Evolutionary conservation across 2,888 invertebrate genomes (phyloP).

Genomic region (Drosophila mettleri): DNA sequence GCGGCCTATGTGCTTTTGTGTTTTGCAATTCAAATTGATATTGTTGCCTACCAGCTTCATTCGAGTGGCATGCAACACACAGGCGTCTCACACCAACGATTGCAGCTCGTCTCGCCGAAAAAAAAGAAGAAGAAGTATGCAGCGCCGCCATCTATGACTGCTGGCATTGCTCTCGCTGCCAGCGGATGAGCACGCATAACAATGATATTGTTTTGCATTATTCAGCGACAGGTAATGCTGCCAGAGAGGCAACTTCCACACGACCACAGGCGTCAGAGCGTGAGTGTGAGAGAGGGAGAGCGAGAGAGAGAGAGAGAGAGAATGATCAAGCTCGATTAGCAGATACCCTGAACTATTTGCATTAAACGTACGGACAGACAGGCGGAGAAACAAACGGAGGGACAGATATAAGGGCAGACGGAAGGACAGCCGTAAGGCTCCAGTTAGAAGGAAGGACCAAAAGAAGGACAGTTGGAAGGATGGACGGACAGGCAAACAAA

Average conservation of each 20-base stretch:
- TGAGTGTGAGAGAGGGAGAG: neutral
- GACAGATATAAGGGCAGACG: no score
- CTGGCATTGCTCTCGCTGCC: neutral
- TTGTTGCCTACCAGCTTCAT: conserved; percentile 3
- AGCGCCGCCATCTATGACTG: neutral
- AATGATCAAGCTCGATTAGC: neutral
- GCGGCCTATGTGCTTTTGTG: conserved; percentile 1
- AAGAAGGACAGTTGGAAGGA: neutral
- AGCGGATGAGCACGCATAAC: conserved; percentile 5
- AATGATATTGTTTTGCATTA: neutral
- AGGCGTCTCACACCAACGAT: neutral
- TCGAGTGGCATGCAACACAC: conserved; percentile 6
- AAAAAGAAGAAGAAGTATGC: conserved; percentile 1
- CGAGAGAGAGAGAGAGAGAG: neutral
- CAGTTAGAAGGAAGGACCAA: neutral
- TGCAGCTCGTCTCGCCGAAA: neutral
- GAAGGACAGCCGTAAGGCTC: neutral
- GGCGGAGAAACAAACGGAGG: no score
- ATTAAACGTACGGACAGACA: no score
- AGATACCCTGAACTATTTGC: neutral
- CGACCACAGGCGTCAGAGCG: neutral
- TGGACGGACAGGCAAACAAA: neutral
- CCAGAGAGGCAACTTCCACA: neutral
- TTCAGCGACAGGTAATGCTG: conserved; percentile 2
- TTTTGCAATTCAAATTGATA: conserved; percentile 43